Percentiles rank a stretch among this genome's conserved stretches.
These are phyloP conservation scores for Epirrhoe tristata DNA, from an alignment of 2,888 invertebrate species.

Conservation along the genomic window DNA sequence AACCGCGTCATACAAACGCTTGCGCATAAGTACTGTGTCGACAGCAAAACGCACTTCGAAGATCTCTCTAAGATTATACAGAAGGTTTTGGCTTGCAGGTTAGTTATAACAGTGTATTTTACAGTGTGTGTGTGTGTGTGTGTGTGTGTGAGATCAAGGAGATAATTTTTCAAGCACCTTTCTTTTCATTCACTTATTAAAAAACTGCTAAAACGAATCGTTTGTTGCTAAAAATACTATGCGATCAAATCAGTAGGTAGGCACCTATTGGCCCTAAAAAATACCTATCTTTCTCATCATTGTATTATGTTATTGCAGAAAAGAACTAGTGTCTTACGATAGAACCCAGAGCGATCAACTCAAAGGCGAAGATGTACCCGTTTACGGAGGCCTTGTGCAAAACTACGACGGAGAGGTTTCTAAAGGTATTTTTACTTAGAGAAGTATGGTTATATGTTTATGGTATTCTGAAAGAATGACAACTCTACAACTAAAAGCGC, in stretches of 20 bases:
- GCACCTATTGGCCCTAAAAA: no score
- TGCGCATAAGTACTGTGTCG: conserved; percentile 97
- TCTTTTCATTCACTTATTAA: no score
- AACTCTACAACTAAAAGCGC: no score
- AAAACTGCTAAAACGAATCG: no score
- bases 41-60: conserved; percentile 97
- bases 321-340: conserved; percentile 96
- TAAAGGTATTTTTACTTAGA: conserved; percentile 73
- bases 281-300: neutral
- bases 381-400: conserved; percentile 78
- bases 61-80: conserved; percentile 96
- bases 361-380: conserved; percentile 75
- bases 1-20: conserved; percentile 97
- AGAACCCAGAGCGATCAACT: conserved; percentile 90
- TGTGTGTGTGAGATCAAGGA: no score
- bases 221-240: no score
- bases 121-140: no score
- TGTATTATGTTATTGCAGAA: conserved; percentile 59
- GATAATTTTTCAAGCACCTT: no score
- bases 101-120: neutral
- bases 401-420: conserved; percentile 76
- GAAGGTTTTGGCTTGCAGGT: conserved; percentile 95
- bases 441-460: no score
- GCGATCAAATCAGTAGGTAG: no score
- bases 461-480: no score